Evolutionary conservation across 2,888 invertebrate species (phyloP).

Genomic region (Eulithis testata): DNA sequence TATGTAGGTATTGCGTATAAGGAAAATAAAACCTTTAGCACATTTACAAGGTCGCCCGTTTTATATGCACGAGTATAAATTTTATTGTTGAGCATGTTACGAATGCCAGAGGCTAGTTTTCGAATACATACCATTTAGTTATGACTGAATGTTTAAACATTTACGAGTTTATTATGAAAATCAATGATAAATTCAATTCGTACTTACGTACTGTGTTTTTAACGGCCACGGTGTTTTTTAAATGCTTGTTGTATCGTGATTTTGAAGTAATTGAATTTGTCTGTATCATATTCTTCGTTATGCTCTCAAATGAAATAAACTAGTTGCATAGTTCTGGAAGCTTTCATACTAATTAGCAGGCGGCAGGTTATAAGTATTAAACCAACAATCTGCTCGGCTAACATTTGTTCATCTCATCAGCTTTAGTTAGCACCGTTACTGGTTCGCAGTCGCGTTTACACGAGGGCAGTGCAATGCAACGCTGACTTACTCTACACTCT

Average conservation of each 20-base stretch:
- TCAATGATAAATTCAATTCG: too few relatives aligned
- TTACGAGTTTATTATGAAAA: neutral
- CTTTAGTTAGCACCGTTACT: conserved; percentile 44
- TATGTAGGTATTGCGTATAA: conserved; percentile 15
- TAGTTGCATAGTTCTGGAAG: conserved; percentile 4
- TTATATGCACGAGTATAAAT: conserved; percentile 26
- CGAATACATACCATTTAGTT: conserved; percentile 5
- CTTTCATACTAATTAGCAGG: conserved; percentile 24
- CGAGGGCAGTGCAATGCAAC: conserved; percentile 10
- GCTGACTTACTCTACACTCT: neutral
- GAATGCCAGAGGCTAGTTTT: conserved; percentile 17
- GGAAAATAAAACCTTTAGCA: conserved; percentile 20
- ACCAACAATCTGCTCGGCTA: conserved; percentile 21
- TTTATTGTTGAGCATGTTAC: conserved; percentile 20
- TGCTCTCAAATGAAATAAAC: neutral
- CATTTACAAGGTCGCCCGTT: conserved; percentile 27
- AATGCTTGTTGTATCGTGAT: too few relatives aligned
- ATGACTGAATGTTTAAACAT: neutral
- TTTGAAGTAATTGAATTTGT: too few relatives aligned
- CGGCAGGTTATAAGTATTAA: conserved; percentile 25
- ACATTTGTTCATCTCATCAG: conserved; percentile 39
- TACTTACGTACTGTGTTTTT: too few relatives aligned
- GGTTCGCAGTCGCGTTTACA: conserved; percentile 25
- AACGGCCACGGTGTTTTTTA: too few relatives aligned
- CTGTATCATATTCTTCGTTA: neutral